These are phyloP conservation scores for Macrotus californicus DNA, from an alignment of 2,113 vertebrate species.

Conservation along the genomic window DNA sequence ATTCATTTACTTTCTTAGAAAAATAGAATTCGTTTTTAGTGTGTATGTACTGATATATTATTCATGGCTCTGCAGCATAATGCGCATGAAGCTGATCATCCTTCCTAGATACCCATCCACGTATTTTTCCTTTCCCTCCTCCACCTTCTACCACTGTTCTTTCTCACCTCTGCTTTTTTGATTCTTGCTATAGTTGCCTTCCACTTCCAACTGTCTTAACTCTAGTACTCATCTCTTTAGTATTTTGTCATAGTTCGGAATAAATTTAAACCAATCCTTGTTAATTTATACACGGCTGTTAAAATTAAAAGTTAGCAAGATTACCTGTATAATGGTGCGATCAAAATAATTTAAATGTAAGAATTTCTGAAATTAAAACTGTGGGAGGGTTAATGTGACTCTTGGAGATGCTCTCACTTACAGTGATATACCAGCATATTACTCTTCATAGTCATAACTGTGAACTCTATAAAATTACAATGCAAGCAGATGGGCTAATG, in stretches of 20 bases:
- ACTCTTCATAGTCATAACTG: background rate
- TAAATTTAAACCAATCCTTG: background rate
- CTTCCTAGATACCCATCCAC: background rate
- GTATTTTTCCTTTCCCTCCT: too few species aligned
- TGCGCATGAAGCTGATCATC: background rate
- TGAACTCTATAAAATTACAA: background rate
- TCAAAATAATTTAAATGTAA: background rate
- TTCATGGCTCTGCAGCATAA: background rate
- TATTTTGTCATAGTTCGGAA: background rate
- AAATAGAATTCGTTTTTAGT: background rate
- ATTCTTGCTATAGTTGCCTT: background rate
- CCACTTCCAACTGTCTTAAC: background rate
- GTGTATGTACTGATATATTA: background rate
- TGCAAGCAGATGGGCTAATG: background rate
- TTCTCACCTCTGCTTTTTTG: background rate
- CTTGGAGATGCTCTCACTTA: background rate
- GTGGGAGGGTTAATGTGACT: background rate
- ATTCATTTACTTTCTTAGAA: background rate
- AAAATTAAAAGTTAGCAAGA: background rate
- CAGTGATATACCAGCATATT: too few species aligned
- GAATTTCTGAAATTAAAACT: background rate
- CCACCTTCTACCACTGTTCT: accelerated
- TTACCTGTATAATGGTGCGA: background rate
- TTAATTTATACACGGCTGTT: background rate
- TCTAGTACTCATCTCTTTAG: background rate